A percentile compares a stretch with the other conserved stretches of the same genome.
These are phyloP conservation scores for Haplochromis vanheusdeni DNA, from an alignment of 2,113 vertebrate species.

Conservation along the genomic window DNA sequence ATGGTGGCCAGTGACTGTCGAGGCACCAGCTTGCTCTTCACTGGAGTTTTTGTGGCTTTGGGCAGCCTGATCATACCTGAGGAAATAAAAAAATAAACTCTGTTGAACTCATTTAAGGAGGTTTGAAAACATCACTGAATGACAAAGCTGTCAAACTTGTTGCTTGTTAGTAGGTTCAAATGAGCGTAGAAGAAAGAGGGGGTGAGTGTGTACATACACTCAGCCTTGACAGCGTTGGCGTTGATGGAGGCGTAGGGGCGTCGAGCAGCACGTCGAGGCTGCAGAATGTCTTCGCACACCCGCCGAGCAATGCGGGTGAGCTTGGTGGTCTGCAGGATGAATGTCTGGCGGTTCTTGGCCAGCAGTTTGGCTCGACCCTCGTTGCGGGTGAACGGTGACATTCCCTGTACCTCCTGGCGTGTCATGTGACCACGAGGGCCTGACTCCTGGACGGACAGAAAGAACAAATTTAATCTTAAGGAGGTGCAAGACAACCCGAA, in stretches of 20 bases:
- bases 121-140: not conserved
- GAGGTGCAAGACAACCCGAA: not conserved
- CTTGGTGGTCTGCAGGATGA: conserved; percentile 91
- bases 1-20: conserved; percentile 81
- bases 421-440: conserved; percentile 81
- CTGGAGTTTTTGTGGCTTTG: conserved; percentile 82
- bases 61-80: conserved; percentile 88
- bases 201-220: conserved; percentile 71
- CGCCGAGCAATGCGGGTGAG: conserved; percentile 86
- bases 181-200: rapidly evolving
- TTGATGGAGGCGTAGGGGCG: conserved; percentile 92
- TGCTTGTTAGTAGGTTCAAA: not conserved
- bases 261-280: conserved; percentile 83
- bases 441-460: conserved; percentile 65
- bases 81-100: not conserved
- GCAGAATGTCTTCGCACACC: conserved; percentile 87
- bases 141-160: not conserved
- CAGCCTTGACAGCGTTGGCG: conserved; percentile 89
- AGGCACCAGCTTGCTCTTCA: conserved; percentile 78
- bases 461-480: not conserved
- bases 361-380: conserved; percentile 87
- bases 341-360: conserved; percentile 91
- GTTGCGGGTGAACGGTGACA: conserved; percentile 85
- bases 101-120: not conserved
- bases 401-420: conserved; percentile 85